Base-by-base conservation (phyloP, 1,140 invertebrate species). In the Nylanderia fulva region DNA sequence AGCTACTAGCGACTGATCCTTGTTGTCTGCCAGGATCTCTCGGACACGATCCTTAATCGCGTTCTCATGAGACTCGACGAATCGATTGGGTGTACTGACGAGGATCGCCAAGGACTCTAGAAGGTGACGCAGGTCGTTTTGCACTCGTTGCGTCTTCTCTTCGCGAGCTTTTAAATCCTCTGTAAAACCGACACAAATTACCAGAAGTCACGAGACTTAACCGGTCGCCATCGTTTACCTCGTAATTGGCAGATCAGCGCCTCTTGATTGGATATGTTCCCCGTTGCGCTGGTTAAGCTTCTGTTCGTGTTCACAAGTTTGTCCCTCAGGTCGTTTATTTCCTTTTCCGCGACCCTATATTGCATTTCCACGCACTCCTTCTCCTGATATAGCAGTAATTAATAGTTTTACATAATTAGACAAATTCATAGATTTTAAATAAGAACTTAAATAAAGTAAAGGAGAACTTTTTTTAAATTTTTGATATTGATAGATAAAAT, bases 11-110 rank as follows among this genome's bases (percentile, higher is more conserved):
- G 95, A 94, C 94, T 97, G 96, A 84, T 97, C 96, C 91, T 98
- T 97, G 89, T 97, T 97, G 54, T 98, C 97, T 77, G 95, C 96
- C 2, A 97, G 91, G 21, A 97, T 95, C 92, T 98, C 97, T 27
- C 97, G 94, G 68, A 98, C 96, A 84, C 97, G 95, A 63, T 98
- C 97, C 92, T 97, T 97, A 68, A 98, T 97, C 15, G 96, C 94
- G 29, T 95, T 96, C 91, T 98, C 97, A 60, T 97, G 96, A 2
- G 97, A 96, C 89, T 98, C 97, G 3, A 97, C 96, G 90, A 97
- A 97, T 88, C 96, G 93, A 54, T 96, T 95, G 1, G 97, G 96
- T 7, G 96, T 95, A 88, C 96, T 97, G 1, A 97, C 89, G 15
- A 97, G 93, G 64, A 97, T 96, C 1, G 97, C 96, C 58, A 97